Conservation (phyloP, 2,797 vertebrate species). For the Dryobates pubescens region DNA sequence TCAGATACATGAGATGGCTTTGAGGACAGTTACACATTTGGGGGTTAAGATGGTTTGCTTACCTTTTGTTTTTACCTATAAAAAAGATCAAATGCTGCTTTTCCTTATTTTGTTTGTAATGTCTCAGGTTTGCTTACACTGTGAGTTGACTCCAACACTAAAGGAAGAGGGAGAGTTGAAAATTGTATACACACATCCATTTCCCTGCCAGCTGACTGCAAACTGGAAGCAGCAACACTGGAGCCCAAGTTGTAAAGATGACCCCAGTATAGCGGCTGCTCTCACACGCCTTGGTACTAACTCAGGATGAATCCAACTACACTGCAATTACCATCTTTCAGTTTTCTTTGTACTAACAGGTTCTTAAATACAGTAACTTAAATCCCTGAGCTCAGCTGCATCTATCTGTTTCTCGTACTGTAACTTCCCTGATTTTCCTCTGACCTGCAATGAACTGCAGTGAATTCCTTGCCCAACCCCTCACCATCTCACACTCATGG, state of each 20-base stretch:
- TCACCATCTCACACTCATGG: background rate
- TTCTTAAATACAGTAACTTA: background rate
- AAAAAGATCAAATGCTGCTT: background rate
- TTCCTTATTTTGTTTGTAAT: background rate
- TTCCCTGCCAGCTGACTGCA: background rate
- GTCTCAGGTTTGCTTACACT: background rate
- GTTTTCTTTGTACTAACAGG: background rate
- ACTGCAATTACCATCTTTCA: background rate
- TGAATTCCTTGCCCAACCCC: background rate
- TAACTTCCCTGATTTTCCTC: background rate
- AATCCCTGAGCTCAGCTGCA: background rate
- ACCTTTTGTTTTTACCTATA: background rate
- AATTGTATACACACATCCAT: background rate
- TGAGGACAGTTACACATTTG: background rate
- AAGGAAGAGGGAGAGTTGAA: background rate
- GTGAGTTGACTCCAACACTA: background rate
- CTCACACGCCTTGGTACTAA: background rate
- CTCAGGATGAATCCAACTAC: background rate
- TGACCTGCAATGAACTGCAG: background rate
- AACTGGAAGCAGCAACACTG: accelerated
- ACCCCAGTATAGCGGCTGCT: background rate
- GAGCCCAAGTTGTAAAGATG: background rate
- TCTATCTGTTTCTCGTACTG: background rate
- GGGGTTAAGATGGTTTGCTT: background rate
- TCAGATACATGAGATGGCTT: background rate